Evolutionary conservation across 2,888 invertebrate genomes (phyloP), one percentile per base, ranked within the genome.

Genomic region (Apamea anceps): DNA sequence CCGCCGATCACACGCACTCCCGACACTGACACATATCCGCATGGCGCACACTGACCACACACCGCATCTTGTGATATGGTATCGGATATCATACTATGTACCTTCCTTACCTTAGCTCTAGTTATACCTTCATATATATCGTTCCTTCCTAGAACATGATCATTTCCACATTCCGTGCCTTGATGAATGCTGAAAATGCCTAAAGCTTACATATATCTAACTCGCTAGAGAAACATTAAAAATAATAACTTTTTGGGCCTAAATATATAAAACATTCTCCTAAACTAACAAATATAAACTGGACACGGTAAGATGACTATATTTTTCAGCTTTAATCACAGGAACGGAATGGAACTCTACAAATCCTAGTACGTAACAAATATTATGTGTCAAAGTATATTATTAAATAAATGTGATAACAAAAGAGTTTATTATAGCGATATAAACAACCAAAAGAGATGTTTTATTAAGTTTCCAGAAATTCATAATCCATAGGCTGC

Each of bases 401-500:
- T 96, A 96, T 95, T 96, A 95, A 95, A 96, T 97, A 96, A 97
- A 97, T 97, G 96, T 97, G 96, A 97, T 97, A 96, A 95, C 94
- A 96, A 95, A 96, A 93, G 96, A 96, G 96, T 96, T 96, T 96
- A 97, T 96, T 96, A 97, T 96, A 97, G 96, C 94, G 94, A 95
- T 95, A 95, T 94, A 95, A 96, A 96, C 91, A 91, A 92, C 82
- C 80, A 87, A 66, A 32, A 63, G 37, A 21, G 45, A 70, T 48
- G 85, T 90, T 92, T 92, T 82, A 89, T 88, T 91, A 15, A 32
- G 0, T 67, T 63, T 71, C 60, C 65, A 18, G 5, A 2, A 65
- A 28, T 21, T 4, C 13, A 42, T 32, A 18, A 62, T 72, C 37
- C n/a, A 8, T 57, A 37, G 0, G 37, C 18, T 72, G 6, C n/a